A percentile compares a stretch with the other conserved stretches of the same genome.
Conservation (phyloP, 2,888 invertebrate species). For the Colostygia pectinataria region DNA sequence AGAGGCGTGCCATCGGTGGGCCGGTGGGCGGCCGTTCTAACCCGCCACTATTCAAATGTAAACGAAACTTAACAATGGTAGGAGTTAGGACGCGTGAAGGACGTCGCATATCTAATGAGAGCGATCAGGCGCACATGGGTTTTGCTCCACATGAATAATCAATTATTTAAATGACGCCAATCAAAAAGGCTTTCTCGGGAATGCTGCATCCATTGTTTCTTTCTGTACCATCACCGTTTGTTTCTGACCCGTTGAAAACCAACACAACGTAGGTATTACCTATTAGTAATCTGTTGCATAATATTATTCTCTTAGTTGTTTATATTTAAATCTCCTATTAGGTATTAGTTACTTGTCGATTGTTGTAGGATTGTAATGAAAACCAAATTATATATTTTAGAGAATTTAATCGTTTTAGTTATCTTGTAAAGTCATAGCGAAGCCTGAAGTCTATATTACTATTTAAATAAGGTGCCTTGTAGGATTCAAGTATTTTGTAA, state of each 20-base stretch:
- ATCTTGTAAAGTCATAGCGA: slow-evolving; percentile 80
- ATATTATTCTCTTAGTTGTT: slow-evolving; percentile 81
- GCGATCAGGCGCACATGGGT: slow-evolving; percentile 75
- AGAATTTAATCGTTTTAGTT: slow-evolving; percentile 79
- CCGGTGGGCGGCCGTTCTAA: slow-evolving; percentile 66
- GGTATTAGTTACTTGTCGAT: slow-evolving; percentile 76
- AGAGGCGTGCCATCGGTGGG: slow-evolving; percentile 59
- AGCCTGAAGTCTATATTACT: slow-evolving; percentile 79
- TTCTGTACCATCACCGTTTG: slow-evolving; percentile 38
- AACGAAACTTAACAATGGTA: slow-evolving; percentile 78
- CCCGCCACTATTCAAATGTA: slow-evolving; percentile 77
- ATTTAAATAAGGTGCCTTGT: slow-evolving; percentile 81
- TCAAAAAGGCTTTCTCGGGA: slow-evolving; percentile 68
- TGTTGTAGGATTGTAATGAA: slow-evolving; percentile 81
- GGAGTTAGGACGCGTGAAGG: slow-evolving; percentile 82
- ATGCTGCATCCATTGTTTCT: slow-evolving; percentile 53
- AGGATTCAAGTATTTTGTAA: slow-evolving; percentile 75
- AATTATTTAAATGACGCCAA: slow-evolving; percentile 79
- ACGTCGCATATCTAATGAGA: slow-evolving; percentile 77
- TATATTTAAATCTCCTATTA: slow-evolving; percentile 81
- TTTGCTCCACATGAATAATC: slow-evolving; percentile 79
- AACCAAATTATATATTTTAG: slow-evolving; percentile 83
- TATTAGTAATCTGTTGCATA: slow-evolving; percentile 80
- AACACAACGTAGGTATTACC: slow-evolving; percentile 59
- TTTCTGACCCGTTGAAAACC: slow-evolving; percentile 53